These are phyloP conservation scores for Lacanobia wlatinum DNA, from an alignment of 2,888 invertebrate species.

Conservation along the genomic window DNA sequence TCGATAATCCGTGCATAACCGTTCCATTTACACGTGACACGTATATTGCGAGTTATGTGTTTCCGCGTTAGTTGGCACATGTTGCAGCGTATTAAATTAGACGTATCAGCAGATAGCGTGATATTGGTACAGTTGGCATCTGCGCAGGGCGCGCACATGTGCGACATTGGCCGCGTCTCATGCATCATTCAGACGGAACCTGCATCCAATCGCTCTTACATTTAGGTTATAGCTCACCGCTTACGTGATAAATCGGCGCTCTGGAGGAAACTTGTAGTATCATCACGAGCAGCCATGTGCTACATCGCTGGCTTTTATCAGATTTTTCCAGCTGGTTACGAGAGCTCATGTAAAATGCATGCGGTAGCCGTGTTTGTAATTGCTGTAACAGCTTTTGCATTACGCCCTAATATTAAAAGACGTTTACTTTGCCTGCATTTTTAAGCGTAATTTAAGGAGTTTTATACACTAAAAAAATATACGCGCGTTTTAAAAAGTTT, in stretches of 20 bases:
- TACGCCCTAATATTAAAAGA: constrained; percentile 54
- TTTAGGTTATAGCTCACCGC: constrained; percentile 75
- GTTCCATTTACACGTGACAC: constrained; percentile 63
- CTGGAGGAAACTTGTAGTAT: constrained; percentile 79
- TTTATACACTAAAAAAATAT: constrained; percentile 13
- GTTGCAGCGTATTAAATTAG: constrained; percentile 76
- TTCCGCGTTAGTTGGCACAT: constrained; percentile 70
- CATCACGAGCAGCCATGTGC: constrained; percentile 77
- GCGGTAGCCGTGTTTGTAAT: constrained; percentile 73
- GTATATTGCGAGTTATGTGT: constrained; percentile 54
- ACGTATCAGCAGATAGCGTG: constrained; percentile 67
- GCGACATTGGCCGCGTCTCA: constrained; percentile 71
- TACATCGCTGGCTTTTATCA: constrained; percentile 78
- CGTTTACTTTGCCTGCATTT: constrained; percentile 40
- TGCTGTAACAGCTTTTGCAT: constrained; percentile 67
- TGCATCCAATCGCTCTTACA: constrained; percentile 82
- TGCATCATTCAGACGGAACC: constrained; percentile 80
- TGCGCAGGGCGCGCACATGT: constrained; percentile 64
- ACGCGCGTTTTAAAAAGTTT: background rate
- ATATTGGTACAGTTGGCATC: constrained; percentile 71
- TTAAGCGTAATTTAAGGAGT: constrained; percentile 29
- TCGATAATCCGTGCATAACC: constrained; percentile 59
- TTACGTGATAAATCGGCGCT: constrained; percentile 78
- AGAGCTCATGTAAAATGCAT: constrained; percentile 82
- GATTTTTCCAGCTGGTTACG: constrained; percentile 79